These are phyloP conservation scores for Scolopax bukidnonensis DNA, from an alignment of 2,797 vertebrate species.

Conservation along the genomic window DNA sequence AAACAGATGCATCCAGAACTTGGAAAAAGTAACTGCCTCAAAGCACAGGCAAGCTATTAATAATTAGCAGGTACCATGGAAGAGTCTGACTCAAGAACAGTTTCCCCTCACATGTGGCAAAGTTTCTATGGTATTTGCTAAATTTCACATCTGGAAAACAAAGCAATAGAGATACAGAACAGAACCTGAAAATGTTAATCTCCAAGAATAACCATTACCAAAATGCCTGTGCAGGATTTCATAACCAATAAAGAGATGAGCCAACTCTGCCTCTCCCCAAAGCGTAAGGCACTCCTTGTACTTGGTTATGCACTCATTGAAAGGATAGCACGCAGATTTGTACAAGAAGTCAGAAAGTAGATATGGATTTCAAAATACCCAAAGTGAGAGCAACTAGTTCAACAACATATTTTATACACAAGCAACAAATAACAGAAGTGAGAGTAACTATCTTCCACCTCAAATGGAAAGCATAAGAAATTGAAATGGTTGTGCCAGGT, in stretches of 20 bases:
- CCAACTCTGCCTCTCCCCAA: background rate
- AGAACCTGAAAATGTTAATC: background rate
- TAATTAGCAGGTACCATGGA: constrained; percentile 1
- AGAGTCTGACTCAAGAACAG: background rate
- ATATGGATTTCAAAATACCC: background rate
- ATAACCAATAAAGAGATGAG: background rate
- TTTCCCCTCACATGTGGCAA: background rate
- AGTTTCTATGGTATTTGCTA: background rate
- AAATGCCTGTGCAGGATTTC: background rate
- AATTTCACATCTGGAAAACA: background rate
- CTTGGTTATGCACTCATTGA: background rate
- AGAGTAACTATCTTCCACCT: background rate
- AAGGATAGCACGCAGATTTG: background rate
- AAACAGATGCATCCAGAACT: constrained; percentile 2
- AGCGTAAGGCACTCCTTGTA: rapidly evolving
- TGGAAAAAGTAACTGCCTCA: background rate
- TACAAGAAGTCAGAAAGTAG: background rate
- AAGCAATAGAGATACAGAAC: background rate
- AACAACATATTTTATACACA: background rate
- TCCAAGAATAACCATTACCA: background rate
- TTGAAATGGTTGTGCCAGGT: background rate
- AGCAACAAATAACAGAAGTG: background rate
- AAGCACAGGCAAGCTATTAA: background rate
- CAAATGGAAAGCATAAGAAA: background rate
- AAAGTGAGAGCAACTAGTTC: background rate